A percentile compares a stretch with the other conserved stretches of the same genome.
phyloP scores from a whole-genome alignment of 92 coral and sea anemone genomes.

The Bergia puertoricense region DNA sequence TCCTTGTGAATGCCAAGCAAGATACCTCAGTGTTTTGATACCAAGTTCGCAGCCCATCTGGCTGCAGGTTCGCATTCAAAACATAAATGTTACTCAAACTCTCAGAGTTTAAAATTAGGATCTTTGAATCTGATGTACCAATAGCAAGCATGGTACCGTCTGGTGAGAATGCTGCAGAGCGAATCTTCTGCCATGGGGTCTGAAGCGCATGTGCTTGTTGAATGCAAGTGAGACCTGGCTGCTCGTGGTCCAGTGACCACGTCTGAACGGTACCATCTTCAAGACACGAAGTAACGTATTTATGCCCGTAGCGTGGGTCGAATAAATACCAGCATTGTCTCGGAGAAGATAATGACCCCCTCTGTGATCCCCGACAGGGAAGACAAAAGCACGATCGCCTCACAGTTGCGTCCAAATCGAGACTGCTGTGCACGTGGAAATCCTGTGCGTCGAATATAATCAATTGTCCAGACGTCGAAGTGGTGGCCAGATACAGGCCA shows the following conservation, averaged over 20 bases:
- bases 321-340: slow-evolving; percentile 89
- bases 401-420: slow-evolving; percentile 65
- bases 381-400: slow-evolving; percentile 73
- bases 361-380: slow-evolving; percentile 71
- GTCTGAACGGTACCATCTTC: slow-evolving; percentile 92
- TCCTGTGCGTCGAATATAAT: slow-evolving; percentile 81
- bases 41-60: slow-evolving; percentile 90
- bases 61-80: slow-evolving; percentile 85
- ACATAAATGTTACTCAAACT: slow-evolving; percentile 74
- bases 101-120: slow-evolving; percentile 75
- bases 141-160: slow-evolving; percentile 84
- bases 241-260: slow-evolving; percentile 67
- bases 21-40: slow-evolving; percentile 92
- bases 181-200: slow-evolving; percentile 90
- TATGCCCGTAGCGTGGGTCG: slow-evolving; percentile 91
- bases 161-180: slow-evolving; percentile 83
- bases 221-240: slow-evolving; percentile 77
- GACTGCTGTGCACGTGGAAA: slow-evolving; percentile 79
- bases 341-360: slow-evolving; percentile 63
- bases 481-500: slow-evolving; percentile 76
- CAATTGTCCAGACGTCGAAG: slow-evolving; percentile 82
- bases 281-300: slow-evolving; percentile 75
- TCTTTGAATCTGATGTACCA: slow-evolving; percentile 89
- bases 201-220: slow-evolving; percentile 75
- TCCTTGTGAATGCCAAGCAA: slow-evolving; percentile 86